These are phyloP conservation scores for Dynastes tityus DNA, from an alignment of 2,888 invertebrate genomes.

Conservation along the genomic window DNA sequence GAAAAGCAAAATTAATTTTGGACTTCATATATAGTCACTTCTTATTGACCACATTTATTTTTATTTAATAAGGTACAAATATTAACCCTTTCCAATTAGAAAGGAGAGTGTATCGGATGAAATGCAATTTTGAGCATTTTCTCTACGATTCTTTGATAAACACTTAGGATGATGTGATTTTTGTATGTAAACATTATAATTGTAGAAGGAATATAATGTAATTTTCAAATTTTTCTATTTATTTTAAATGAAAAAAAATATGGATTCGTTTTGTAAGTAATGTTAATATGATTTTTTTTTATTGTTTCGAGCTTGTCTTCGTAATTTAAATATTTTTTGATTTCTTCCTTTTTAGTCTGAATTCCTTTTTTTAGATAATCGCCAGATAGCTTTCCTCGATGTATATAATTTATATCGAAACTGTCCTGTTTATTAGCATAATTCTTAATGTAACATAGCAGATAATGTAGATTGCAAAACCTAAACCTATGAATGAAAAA, in stretches of 20 bases:
- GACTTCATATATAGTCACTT: neutral
- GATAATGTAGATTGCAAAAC: constrained; percentile 36
- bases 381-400: constrained; percentile 16
- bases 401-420: constrained; percentile 33
- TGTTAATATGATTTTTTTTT: constrained; percentile 23
- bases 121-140: constrained; percentile 21
- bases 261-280: constrained; percentile 14
- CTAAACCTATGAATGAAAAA: constrained; percentile 12
- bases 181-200: constrained; percentile 23
- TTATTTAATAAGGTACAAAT: constrained; percentile 37
- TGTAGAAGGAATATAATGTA: constrained; percentile 13
- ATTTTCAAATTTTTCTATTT: constrained; percentile 31
- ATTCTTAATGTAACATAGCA: constrained; percentile 37
- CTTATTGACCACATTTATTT: neutral
- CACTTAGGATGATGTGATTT: constrained; percentile 30
- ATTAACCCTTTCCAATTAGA: neutral
- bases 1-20: neutral
- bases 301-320: neutral
- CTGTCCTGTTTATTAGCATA: constrained; percentile 22
- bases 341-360: neutral
- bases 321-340: constrained; percentile 5
- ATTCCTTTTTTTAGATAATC: constrained; percentile 1
- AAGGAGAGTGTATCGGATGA: neutral
- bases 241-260: constrained; percentile 12
- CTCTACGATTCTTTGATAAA: constrained; percentile 17